Conservation (phyloP, 2,113 vertebrate species). For the Larimichthys crocea region DNA sequence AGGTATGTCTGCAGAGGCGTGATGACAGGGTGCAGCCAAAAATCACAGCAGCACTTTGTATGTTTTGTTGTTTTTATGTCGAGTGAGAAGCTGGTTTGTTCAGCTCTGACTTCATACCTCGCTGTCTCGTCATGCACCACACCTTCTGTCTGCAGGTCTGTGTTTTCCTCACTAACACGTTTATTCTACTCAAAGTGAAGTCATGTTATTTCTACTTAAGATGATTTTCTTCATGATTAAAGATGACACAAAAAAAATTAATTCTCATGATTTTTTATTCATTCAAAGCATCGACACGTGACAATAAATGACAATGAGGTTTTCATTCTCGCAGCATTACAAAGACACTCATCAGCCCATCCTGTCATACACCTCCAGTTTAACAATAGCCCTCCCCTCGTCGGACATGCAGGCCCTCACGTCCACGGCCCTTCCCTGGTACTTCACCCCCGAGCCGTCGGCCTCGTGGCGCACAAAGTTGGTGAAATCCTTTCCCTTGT, state of each 20-base stretch:
- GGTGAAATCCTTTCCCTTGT: constrained; percentile 48
- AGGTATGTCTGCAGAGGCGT: neutral
- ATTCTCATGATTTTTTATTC: constrained; percentile 36
- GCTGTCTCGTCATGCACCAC: neutral
- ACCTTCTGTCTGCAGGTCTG: neutral
- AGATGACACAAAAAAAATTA: neutral
- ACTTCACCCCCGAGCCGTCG: constrained; percentile 53
- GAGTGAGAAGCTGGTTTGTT: neutral
- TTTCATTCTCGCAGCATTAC: neutral
- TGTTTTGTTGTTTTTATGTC: neutral
- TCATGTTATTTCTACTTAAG: neutral
- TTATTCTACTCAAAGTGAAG: neutral
- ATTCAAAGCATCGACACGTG: constrained; percentile 18
- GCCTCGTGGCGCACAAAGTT: constrained; percentile 63
- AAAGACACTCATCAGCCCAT: constrained; percentile 29
- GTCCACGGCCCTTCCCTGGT: neutral
- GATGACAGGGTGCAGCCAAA: constrained; percentile 12
- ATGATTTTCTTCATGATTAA: neutral
- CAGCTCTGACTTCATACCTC: neutral
- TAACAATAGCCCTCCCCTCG: constrained; percentile 69
- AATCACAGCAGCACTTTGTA: neutral
- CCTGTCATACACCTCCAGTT: constrained; percentile 75
- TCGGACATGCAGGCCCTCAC: constrained; percentile 72
- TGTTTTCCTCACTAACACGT: no score
- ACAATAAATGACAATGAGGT: neutral